phyloP scores from a whole-genome alignment of 2,888 invertebrate genomes.

The Petrolisthes manimaculis region DNA sequence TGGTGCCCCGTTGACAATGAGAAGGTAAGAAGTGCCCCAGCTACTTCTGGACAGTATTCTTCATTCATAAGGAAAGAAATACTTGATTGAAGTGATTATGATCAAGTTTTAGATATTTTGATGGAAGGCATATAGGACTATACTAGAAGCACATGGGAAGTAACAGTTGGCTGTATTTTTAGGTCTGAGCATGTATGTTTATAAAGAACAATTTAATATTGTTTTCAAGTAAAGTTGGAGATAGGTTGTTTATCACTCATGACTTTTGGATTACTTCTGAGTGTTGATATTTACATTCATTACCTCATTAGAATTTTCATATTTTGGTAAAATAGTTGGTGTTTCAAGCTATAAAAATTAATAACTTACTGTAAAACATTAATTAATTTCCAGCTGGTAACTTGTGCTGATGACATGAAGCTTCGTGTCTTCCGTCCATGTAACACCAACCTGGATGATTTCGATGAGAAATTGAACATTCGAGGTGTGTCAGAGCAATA shows the following conservation, averaged over 20 bases:
- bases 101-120: background rate
- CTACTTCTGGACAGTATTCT: background rate
- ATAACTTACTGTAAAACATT: too few relatives aligned
- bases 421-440: slow-evolving; percentile 76
- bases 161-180: too few relatives aligned
- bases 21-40: slow-evolving; percentile 70
- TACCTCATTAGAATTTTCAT: slow-evolving; percentile 24
- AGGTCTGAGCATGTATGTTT: too few relatives aligned
- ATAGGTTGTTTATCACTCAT: too few relatives aligned
- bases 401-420: slow-evolving; percentile 86
- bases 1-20: slow-evolving; percentile 78
- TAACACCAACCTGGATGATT: slow-evolving; percentile 42
- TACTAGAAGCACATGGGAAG: too few relatives aligned
- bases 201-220: too few relatives aligned
- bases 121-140: background rate
- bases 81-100: background rate
- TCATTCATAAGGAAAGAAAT: background rate
- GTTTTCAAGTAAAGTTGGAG: too few relatives aligned
- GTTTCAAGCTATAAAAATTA: too few relatives aligned
- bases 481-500: slow-evolving; percentile 42
- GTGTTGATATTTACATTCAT: too few relatives aligned
- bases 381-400: slow-evolving; percentile 75
- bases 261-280: too few relatives aligned
- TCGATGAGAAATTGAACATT: slow-evolving; percentile 45
- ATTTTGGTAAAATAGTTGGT: too few relatives aligned